Evolutionary conservation across 2,113 vertebrate genomes (phyloP).

Genomic region (Microcebus jonahi): DNA sequence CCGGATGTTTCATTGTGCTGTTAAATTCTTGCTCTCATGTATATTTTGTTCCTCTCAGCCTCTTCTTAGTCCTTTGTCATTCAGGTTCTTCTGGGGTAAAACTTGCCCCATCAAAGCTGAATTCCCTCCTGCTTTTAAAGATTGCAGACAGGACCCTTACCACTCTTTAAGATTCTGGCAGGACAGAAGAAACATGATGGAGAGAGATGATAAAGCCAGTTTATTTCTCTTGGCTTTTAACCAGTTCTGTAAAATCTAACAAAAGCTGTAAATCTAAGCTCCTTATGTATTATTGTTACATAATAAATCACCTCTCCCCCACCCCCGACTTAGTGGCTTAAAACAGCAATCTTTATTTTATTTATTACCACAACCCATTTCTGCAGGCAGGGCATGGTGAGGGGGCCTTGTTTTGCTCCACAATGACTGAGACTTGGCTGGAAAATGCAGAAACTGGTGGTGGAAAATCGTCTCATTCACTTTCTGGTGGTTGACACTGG

Average conservation of each 20-base stretch:
- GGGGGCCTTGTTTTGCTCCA: neutral
- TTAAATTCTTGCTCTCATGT: neutral
- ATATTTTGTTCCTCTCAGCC: neutral
- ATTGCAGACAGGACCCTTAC: neutral
- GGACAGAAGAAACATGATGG: neutral
- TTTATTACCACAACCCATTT: neutral
- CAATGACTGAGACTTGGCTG: neutral
- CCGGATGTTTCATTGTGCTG: neutral
- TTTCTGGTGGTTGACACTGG: neutral
- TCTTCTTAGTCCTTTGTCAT: neutral
- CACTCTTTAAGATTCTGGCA: neutral
- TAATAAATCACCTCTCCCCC: neutral
- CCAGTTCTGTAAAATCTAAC: neutral
- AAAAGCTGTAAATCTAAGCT: neutral
- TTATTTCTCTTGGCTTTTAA: neutral
- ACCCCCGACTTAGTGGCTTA: neutral
- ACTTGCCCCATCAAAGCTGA: neutral
- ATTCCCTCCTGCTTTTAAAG: neutral
- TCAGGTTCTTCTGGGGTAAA: neutral
- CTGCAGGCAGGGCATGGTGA: neutral
- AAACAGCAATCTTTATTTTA: neutral
- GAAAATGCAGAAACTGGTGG: neutral
- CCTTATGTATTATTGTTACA: neutral
- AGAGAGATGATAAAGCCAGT: neutral
- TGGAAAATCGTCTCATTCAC: neutral